A percentile compares a stretch with the other conserved stretches of the same genome.
phyloP scores from a whole-genome alignment of 2,888 invertebrate genomes.

The Eurytoma californica region DNA sequence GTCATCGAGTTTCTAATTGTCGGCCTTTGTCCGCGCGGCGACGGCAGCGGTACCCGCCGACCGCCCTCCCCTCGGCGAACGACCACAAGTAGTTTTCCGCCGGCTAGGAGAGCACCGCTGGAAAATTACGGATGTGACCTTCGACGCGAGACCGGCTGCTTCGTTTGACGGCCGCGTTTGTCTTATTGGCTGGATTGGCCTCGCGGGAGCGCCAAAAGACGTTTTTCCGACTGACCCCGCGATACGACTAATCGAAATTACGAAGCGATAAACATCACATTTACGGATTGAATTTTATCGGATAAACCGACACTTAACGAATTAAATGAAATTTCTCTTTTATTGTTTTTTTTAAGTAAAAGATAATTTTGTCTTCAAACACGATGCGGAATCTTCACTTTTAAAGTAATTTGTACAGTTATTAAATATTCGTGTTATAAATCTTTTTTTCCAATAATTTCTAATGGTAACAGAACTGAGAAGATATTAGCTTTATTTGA shows the following conservation, averaged over 20 bases:
- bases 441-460: too few species aligned
- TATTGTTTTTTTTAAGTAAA: too few species aligned
- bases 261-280: neutral
- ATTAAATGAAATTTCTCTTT: too few species aligned
- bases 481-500: too few species aligned
- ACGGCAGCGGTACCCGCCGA: neutral
- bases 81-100: constrained; percentile 55
- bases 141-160: constrained; percentile 10
- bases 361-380: too few species aligned
- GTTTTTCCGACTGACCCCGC: neutral
- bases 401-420: too few species aligned
- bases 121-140: constrained; percentile 51
- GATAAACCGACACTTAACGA: too few species aligned
- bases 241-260: neutral
- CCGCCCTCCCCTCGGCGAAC: neutral
- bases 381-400: too few species aligned
- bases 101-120: neutral
- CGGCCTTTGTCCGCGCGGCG: constrained; percentile 67
- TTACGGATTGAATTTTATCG: too few species aligned
- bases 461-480: too few species aligned
- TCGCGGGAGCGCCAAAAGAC: neutral
- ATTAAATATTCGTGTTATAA: too few species aligned
- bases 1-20: constrained; percentile 69
- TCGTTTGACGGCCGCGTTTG: constrained; percentile 25
- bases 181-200: constrained; percentile 30